Evolutionary conservation across 2,797 vertebrate species (phyloP).

Genomic region (Macroramphosus scolopax): DNA sequence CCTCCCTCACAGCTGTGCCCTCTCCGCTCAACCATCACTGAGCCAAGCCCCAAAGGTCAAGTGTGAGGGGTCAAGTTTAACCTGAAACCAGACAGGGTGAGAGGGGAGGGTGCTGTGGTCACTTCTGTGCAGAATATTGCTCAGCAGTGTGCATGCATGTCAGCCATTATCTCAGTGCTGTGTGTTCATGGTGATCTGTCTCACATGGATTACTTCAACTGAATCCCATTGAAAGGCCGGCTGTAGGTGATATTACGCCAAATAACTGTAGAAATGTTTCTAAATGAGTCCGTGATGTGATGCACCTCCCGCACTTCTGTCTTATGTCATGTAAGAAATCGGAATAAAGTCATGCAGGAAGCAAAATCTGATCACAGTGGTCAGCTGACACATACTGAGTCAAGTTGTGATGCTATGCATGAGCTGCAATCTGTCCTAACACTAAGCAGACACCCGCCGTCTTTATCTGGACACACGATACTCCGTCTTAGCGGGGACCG

Average conservation of each 20-base stretch:
- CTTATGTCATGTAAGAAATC: slow-evolving; percentile 9
- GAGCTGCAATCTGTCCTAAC: slow-evolving; percentile 26
- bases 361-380: slow-evolving; percentile 19
- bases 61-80: slow-evolving; percentile 78
- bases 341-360: slow-evolving; percentile 12
- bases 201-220: not conserved
- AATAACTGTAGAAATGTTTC: slow-evolving; percentile 4
- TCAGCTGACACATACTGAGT: slow-evolving; percentile 5
- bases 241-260: not conserved
- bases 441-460: slow-evolving; percentile 10
- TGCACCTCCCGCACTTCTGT: slow-evolving; percentile 6
- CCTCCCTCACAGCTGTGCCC: slow-evolving; percentile 74
- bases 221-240: not conserved
- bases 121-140: slow-evolving; percentile 29
- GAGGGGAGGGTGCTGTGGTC: slow-evolving; percentile 24
- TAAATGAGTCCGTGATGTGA: not conserved
- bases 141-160: slow-evolving; percentile 25
- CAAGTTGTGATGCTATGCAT: slow-evolving; percentile 2
- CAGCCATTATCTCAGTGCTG: slow-evolving; percentile 1
- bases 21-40: slow-evolving; percentile 50
- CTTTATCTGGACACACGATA: slow-evolving; percentile 29
- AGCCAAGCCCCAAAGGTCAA: slow-evolving; percentile 68
- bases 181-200: not conserved
- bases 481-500: slow-evolving; percentile 10
- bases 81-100: slow-evolving; percentile 65